Evolutionary conservation across 2,888 invertebrate species (phyloP).

Genomic region (Pollenia angustigena): DNA sequence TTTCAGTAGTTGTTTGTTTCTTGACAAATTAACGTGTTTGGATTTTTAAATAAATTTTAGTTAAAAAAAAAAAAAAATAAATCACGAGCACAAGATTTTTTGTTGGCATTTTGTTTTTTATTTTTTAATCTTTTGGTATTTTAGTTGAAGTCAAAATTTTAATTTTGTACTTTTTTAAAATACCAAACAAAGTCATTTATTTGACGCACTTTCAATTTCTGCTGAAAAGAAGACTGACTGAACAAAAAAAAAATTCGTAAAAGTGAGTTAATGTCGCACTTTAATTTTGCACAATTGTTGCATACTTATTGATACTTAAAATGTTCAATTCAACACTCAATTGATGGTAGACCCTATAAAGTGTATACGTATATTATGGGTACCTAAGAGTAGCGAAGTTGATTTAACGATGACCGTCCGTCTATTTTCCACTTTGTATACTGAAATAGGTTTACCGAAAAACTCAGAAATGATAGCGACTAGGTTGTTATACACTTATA

Average conservation of each 20-base stretch:
- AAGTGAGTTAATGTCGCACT: conserved; percentile 54
- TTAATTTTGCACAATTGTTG: conserved; percentile 47
- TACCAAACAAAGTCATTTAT: neutral
- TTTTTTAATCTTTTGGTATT: neutral
- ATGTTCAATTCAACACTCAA: neutral
- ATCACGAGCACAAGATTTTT: conserved; percentile 53
- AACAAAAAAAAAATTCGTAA: neutral
- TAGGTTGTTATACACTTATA: too few species aligned
- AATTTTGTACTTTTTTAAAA: neutral
- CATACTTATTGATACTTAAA: conserved; percentile 32
- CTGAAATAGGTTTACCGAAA: too few species aligned
- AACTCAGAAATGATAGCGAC: too few species aligned
- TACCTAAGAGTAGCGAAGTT: too few species aligned
- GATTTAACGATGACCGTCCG: too few species aligned
- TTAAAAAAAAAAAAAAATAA: neutral
- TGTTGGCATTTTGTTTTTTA: conserved; percentile 1
- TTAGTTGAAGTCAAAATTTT: neutral
- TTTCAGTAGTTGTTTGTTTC: conserved; percentile 15
- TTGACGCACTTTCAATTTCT: conserved; percentile 66
- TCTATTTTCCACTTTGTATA: too few species aligned
- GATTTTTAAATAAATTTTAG: conserved; percentile 46
- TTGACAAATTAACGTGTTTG: conserved; percentile 57
- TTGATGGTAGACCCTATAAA: neutral
- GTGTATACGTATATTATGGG: too few species aligned
- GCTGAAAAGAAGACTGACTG: neutral